Evolutionary conservation across 2,888 invertebrate species (phyloP), one percentile per base, ranked within the genome.

Genomic region (Agonum fuliginosum): DNA sequence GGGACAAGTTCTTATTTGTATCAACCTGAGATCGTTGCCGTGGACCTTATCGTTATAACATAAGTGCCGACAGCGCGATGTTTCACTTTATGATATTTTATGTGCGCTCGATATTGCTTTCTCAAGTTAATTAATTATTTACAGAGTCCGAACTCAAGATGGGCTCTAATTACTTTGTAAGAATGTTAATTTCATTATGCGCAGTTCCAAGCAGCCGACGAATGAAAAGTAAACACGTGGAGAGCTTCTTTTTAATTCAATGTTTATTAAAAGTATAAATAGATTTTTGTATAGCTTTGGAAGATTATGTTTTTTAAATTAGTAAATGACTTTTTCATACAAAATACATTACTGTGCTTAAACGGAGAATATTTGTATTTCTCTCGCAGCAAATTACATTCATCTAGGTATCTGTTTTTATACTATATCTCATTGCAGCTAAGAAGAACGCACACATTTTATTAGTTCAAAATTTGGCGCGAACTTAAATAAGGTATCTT

Each of bases 1-100:
- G 48, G 34, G 17, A 19, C 30, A 71, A 71, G 30, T 71, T 71
- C 48, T 71, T 71, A 51, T 71, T 48, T 71, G 51, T 71, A 71
- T 71, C 71, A 51, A 51, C 71, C 71, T 71, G 71, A 24, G 17
- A 48, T 24, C 27, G 17, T 20, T 17, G 14, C 65, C 2, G 30
- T 22, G 14, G 65, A 20, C 62, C 62, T 65, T 65, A 65, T 54
- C 54, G 54, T 54, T 54, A 54, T 22, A 54, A 54, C 24, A 24
- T 54, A 22, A 22, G 54, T 48, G 48, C 48, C 48, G 54, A 54
- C n/a, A 54, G n/a, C 12, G 17, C 48, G 54, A n/a, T 19, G 24
- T 22, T 54, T 67, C 67, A 27, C 30, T 62, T 62, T 62, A 62
- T 62, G 58, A 30, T 62, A 62, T 62, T 14, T 62, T 27, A 3